These are phyloP conservation scores for Coryphaenoides rupestris DNA, from an alignment of 2,113 vertebrate species.

Conservation along the genomic window DNA sequence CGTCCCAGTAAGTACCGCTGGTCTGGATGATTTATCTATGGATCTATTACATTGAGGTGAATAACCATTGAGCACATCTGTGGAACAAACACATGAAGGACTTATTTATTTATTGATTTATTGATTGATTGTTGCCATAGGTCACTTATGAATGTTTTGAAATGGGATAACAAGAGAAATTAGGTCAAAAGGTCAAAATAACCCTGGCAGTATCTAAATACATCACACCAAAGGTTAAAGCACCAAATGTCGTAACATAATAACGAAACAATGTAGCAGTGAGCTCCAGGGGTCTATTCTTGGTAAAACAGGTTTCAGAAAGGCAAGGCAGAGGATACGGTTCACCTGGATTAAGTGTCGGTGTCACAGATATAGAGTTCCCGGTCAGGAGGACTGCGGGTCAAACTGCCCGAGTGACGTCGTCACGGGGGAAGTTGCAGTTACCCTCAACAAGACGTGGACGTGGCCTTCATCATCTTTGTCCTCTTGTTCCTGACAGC, in stretches of 20 bases:
- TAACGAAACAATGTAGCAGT: background rate
- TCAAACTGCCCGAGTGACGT: conserved; percentile 61
- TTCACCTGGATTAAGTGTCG: conserved; percentile 71
- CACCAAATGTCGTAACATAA: background rate
- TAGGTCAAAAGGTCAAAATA: too few species aligned
- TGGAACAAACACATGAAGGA: too few species aligned
- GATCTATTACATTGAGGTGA: too few species aligned
- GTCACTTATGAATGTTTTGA: too few species aligned
- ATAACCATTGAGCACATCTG: too few species aligned
- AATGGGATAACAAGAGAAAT: too few species aligned
- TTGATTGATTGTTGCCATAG: too few species aligned
- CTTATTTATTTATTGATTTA: too few species aligned
- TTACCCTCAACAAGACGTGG: conserved; percentile 42
- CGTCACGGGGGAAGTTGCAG: conserved; percentile 46
- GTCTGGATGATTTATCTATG: too few species aligned
- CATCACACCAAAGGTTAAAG: background rate
- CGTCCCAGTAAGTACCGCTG: conserved; percentile 23
- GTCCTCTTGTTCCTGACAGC: conserved; percentile 43
- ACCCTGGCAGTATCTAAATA: too few species aligned
- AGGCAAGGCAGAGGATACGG: conserved; percentile 22
- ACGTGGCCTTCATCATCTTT: conserved; percentile 20
- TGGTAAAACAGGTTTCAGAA: conserved; percentile 28
- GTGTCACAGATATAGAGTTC: conserved; percentile 71
- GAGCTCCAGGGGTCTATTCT: conserved; percentile 4
- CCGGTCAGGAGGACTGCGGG: conserved; percentile 66